Evolutionary conservation across 2,797 vertebrate species (phyloP).

Genomic region (Echeneis naucrates): DNA sequence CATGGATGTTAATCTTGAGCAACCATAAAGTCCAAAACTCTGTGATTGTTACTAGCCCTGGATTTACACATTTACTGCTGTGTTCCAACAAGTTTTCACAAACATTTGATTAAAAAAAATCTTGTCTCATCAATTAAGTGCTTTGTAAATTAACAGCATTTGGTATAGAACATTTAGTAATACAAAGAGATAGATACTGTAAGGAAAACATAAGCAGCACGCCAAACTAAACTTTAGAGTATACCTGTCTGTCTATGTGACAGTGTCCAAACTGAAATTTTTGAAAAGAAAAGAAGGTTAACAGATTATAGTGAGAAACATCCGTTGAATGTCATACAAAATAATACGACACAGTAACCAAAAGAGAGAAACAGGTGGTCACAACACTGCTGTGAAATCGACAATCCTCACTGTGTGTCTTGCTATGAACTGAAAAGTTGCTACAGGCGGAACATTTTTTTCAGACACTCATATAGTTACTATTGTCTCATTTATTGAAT

Average conservation of each 20-base stretch:
- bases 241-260: conserved; percentile 88
- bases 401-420: neutral
- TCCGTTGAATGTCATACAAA: conserved; percentile 61
- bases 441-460: neutral
- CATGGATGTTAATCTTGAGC: conserved; percentile 37
- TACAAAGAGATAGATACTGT: conserved; percentile 60
- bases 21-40: conserved; percentile 38
- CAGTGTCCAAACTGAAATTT: conserved; percentile 86
- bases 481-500: neutral
- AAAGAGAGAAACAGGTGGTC: conserved; percentile 31
- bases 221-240: conserved; percentile 74
- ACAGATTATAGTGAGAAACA: conserved; percentile 75
- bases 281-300: conserved; percentile 83
- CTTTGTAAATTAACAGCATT: conserved; percentile 86
- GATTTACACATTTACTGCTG: conserved; percentile 31
- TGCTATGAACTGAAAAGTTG: neutral
- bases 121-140: conserved; percentile 5
- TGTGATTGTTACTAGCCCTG: conserved; percentile 15
- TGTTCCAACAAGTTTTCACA: conserved; percentile 25
- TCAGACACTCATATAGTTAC: neutral
- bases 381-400: conserved; percentile 3
- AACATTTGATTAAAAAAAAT: neutral
- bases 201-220: conserved; percentile 66
- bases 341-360: conserved; percentile 36
- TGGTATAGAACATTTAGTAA: conserved; percentile 83